Evolutionary conservation across 1,140 invertebrate species (phyloP), one percentile per base, ranked within the genome.

Genomic region (Aphelenchoides fujianensis): DNA sequence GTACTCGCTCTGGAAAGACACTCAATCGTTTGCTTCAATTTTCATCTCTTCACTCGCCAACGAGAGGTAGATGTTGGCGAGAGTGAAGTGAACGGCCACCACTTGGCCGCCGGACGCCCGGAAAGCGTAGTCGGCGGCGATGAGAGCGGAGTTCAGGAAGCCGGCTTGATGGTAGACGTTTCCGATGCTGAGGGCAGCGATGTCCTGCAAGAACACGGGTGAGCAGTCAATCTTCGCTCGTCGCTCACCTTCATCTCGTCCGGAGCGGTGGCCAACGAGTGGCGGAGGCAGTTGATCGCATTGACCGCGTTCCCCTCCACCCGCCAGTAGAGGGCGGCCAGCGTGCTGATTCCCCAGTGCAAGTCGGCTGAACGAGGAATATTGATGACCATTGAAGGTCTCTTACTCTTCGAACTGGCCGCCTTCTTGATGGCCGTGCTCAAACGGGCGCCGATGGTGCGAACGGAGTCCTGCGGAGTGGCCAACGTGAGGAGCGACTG

Each of bases 31-130:
- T n/a, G n/a, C n/a, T n/a, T n/a, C n/a, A n/a, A n/a, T n/a, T n/a
- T n/a, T n/a, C n/a, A n/a, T n/a, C n/a, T n/a, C 23, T 59, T 12
- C 12, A 78, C 85, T 82, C 78, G 89, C 89, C 85, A 88, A 86
- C n/a, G 88, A 86, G 2, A 87, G 87, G 83, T 89, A 88, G 27
- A 89, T 87, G 78, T 89, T 89, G 31, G 88, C 89, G 72, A 89
- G 84, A 3, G 88, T 89, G 75, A 89, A 89, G 82, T 89, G 88
- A 70, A 88, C 87, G 55, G 89, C 86, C 3, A 88, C 86, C 64
- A 88, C 85, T 19, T 32, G 48, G 70, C 86, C 85, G 2, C 86
- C 86, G 32, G 88, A 86, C 16, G 86, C 84, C 71, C 88, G 85
- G 62, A 89, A 80, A 0, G 89, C 88, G 69, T 88, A 84, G 69